phyloP scores from a whole-genome alignment of 2,113 vertebrate genomes.

The Otolemur garnettii region DNA sequence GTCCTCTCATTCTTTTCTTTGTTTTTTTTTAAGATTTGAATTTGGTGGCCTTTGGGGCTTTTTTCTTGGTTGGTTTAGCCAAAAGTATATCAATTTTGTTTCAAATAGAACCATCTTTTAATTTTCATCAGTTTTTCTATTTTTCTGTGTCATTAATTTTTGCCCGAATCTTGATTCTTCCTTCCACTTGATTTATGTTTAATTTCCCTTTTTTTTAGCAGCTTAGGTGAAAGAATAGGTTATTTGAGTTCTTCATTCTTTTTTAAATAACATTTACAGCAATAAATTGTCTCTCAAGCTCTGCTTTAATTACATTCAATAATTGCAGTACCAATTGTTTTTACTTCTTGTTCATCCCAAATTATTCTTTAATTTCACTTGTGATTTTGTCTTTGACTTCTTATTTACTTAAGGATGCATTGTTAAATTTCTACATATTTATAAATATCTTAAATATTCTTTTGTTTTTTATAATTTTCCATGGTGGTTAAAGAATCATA shows the following conservation, averaged over 20 bases:
- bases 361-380: slow-evolving; percentile 36
- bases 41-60: neutral
- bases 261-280: slow-evolving; percentile 24
- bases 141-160: neutral
- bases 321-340: neutral
- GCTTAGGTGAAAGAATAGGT: neutral
- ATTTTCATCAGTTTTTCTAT: neutral
- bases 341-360: neutral
- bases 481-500: neutral
- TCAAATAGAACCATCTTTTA: slow-evolving; percentile 32
- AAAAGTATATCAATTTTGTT: slow-evolving; percentile 30
- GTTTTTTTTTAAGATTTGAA: neutral
- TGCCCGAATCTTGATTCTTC: neutral
- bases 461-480: neutral
- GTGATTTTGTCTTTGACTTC: neutral
- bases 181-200: slow-evolving; percentile 29
- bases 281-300: neutral
- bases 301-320: neutral
- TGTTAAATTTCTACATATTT: slow-evolving; percentile 40
- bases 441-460: slow-evolving; percentile 15
- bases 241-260: slow-evolving; percentile 2
- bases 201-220: neutral
- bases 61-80: neutral
- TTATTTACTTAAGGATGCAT: neutral
- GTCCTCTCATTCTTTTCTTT: neutral